Evolutionary conservation across 2,113 vertebrate genomes (phyloP).

Genomic region (Cephalophus harveyi): DNA sequence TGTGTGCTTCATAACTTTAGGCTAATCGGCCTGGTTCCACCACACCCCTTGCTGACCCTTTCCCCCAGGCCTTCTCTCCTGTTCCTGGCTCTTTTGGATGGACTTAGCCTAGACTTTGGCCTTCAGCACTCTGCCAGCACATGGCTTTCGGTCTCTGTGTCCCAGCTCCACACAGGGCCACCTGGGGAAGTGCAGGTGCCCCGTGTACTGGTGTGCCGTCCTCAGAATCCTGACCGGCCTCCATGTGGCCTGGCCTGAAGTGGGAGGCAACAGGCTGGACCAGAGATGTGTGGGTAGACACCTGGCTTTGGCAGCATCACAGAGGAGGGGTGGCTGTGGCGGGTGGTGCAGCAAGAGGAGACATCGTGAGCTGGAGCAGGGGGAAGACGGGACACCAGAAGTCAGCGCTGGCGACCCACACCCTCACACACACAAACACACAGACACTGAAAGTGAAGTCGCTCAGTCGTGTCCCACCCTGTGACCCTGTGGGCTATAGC

Average conservation of each 20-base stretch:
- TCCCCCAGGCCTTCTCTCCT: background rate
- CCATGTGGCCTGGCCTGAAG: background rate
- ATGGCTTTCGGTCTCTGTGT: background rate
- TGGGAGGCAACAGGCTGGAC: background rate
- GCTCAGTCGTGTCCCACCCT: background rate
- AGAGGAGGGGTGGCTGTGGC: background rate
- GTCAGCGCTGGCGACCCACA: background rate
- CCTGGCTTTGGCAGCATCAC: background rate
- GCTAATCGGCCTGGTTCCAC: background rate
- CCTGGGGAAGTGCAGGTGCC: background rate
- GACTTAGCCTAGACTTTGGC: background rate
- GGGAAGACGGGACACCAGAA: background rate
- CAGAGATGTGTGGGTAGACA: background rate
- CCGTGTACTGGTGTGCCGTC: background rate
- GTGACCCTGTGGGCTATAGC: background rate
- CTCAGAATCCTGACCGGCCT: background rate
- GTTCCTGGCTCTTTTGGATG: background rate
- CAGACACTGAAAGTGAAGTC: background rate
- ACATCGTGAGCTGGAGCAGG: background rate
- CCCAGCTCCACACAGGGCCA: background rate
- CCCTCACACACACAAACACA: background rate
- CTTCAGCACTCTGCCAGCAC: background rate
- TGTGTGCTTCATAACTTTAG: background rate
- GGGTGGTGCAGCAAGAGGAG: background rate
- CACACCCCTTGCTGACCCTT: background rate